phyloP scores from a whole-genome alignment of 2,797 vertebrate genomes.

The Lagorchestes hirsutus region DNA sequence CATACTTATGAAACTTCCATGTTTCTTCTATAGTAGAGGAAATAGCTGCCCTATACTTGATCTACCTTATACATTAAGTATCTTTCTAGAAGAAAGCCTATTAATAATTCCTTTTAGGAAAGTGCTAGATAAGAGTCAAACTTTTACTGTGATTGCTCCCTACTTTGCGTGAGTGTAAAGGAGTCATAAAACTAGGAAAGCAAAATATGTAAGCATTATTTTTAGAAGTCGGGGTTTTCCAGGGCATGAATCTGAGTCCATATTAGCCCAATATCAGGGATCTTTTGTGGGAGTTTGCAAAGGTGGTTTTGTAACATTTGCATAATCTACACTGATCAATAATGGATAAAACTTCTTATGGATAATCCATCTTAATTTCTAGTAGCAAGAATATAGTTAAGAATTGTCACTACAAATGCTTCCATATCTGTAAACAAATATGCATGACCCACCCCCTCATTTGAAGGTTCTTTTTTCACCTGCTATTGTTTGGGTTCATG shows the following conservation, averaged over 20 bases:
- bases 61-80: background rate
- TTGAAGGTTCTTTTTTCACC: background rate
- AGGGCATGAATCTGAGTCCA: background rate
- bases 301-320: background rate
- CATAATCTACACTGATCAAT: background rate
- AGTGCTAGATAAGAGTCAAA: background rate
- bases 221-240: background rate
- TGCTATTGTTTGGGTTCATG: background rate
- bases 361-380: background rate
- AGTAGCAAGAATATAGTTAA: background rate
- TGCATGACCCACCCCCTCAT: background rate
- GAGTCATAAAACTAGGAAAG: background rate
- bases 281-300: background rate
- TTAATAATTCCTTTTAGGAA: background rate
- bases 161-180: background rate
- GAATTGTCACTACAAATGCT: background rate
- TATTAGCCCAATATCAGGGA: background rate
- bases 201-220: background rate
- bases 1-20: background rate
- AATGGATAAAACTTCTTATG: background rate
- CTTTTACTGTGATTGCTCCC: background rate
- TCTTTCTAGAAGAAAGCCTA: background rate
- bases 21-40: background rate
- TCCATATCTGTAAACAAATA: background rate
- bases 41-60: background rate